A percentile compares a stretch with the other conserved stretches of the same genome.
These are phyloP conservation scores for Polia nebulosa DNA, from an alignment of 2,888 invertebrate species.

Conservation along the genomic window DNA sequence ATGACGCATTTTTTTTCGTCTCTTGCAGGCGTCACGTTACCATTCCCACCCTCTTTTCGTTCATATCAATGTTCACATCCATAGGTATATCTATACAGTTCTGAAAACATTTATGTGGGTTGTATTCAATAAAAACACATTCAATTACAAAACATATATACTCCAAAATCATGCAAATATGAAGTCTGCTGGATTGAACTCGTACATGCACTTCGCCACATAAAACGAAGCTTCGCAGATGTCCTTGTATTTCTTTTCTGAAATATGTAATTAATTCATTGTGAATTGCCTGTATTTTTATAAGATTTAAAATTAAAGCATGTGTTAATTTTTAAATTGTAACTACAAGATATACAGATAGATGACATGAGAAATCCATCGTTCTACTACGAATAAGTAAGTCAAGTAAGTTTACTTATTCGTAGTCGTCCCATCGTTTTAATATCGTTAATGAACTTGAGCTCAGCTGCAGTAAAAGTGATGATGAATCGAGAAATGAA, in stretches of 20 bases:
- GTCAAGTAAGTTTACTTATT: too few species aligned
- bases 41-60: neutral
- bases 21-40: too few species aligned
- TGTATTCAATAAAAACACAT: conserved; percentile 44
- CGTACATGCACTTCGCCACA: conserved; percentile 85
- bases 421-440: too few species aligned
- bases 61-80: neutral
- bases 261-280: conserved; percentile 49
- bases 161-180: conserved; percentile 76
- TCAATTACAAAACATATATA: conserved; percentile 24
- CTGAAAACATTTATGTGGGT: neutral
- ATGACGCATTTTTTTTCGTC: too few species aligned
- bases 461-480: neutral
- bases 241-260: conserved; percentile 86
- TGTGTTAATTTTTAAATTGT: neutral
- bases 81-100: neutral
- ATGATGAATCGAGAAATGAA: neutral
- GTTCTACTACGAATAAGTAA: too few species aligned
- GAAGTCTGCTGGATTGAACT: conserved; percentile 83
- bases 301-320: neutral
- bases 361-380: neutral
- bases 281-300: neutral
- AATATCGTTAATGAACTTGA: neutral
- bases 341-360: neutral
- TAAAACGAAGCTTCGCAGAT: conserved; percentile 84